Base-by-base conservation (phyloP, 30 jellyfish, hydroid and myxozoan species). In the Clytia hemisphaerica region DNA sequence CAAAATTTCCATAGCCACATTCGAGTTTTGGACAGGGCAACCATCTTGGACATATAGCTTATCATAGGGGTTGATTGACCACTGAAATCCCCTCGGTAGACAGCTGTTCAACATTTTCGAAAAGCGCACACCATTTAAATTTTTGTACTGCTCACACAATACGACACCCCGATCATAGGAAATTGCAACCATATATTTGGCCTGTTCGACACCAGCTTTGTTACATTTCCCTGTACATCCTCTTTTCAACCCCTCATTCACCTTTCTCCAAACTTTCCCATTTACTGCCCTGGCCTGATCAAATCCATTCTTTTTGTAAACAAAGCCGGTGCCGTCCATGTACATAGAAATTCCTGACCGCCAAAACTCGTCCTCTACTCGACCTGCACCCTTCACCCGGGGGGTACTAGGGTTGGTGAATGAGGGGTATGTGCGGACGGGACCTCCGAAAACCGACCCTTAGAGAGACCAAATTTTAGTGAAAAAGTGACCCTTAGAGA, bases 221-320 rank as follows among this genome's bases (percentile, higher is more conserved):
- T 66, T 66, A 66, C 78, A 66, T 40, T 64, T 64, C n/a, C 45
- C 67, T n/a, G 65, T 64, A 31, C 77, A 64, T 27, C 66, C 67
- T 2, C 9, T 61, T 7, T n/a, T 12, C 3, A 64, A 45, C 2
- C 77, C 66, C 65, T 64, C 77, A 22, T 31, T 37, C 25, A 25
- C 37, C 35, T 21, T 37, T 22, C 76, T 2, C 76, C 68, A 63
- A 1, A 66, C 45, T 7, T 66, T 4, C 46, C 78, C 78, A 4
- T 32, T 37, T 35, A 66, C 66, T 19, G 67, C 67, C 67, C 44
- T 15, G 66, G 65, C 66, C 36, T 66, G 78, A 48, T 38, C 65
- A 19, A 38, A 9, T n/a, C n/a, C n/a, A n/a, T n/a, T n/a, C n/a
- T n/a, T n/a, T n/a, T n/a, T n/a, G n/a, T n/a, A n/a, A n/a, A 37